phyloP scores from a whole-genome alignment of 2,888 invertebrate species.

The Microctonus brassicae region DNA sequence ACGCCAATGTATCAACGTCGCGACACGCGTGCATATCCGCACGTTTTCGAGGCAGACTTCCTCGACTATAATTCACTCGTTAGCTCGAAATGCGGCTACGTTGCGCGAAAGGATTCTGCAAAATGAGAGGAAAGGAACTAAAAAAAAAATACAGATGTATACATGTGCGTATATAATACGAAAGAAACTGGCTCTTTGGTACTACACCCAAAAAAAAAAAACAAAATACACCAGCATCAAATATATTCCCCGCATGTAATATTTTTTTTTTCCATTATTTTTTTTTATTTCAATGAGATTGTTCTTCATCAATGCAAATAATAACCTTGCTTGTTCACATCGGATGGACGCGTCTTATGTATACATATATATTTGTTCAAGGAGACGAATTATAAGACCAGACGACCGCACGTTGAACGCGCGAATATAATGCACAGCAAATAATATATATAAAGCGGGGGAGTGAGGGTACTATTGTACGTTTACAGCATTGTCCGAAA shows the following conservation, averaged over 20 bases:
- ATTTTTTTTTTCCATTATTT: background rate
- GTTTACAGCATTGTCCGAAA: slow-evolving; percentile 19
- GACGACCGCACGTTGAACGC: slow-evolving; percentile 27
- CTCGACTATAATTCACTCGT: slow-evolving; percentile 47
- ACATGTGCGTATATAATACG: background rate
- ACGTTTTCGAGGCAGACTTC: slow-evolving; percentile 47
- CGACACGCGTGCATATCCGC: slow-evolving; percentile 50
- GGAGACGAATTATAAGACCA: slow-evolving; percentile 27
- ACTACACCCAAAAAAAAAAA: background rate
- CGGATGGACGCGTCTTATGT: slow-evolving; percentile 10
- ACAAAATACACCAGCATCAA: background rate
- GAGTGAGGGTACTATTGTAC: slow-evolving; percentile 23
- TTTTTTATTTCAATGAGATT: slow-evolving; percentile 54
- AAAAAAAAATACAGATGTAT: background rate
- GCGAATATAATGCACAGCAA: slow-evolving; percentile 33
- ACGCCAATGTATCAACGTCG: slow-evolving; percentile 44
- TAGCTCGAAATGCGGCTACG: slow-evolving; percentile 30
- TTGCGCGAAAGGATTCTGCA: slow-evolving; percentile 15
- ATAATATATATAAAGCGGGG: slow-evolving; percentile 36
- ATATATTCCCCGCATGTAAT: background rate
- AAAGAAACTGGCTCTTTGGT: background rate
- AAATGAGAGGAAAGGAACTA: slow-evolving; percentile 5
- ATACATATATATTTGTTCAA: slow-evolving; percentile 20
- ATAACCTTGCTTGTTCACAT: slow-evolving; percentile 46
- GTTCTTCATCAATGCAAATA: slow-evolving; percentile 60